phyloP scores from a whole-genome alignment of 2,888 invertebrate species.

The Sarcophaga subvicina region DNA sequence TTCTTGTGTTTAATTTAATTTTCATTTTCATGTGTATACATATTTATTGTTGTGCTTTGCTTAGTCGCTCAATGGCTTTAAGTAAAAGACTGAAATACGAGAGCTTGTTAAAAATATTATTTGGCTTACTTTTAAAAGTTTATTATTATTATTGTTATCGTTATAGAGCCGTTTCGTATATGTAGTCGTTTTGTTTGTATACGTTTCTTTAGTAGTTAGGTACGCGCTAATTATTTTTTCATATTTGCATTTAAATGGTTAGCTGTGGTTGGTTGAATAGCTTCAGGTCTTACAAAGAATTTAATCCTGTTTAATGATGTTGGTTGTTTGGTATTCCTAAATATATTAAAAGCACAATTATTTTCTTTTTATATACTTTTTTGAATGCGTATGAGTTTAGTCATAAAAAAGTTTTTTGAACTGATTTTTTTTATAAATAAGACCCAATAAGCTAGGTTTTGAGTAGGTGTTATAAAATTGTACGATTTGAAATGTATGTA shows the following conservation, averaged over 20 bases:
- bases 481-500: no score
- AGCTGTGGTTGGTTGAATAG: constrained; percentile 10
- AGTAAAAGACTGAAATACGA: constrained; percentile 60
- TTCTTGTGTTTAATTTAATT: constrained; percentile 5
- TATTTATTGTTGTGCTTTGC: not conserved
- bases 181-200: constrained; percentile 29
- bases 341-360: not conserved
- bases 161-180: constrained; percentile 30
- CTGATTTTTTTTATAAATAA: no score
- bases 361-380: not conserved
- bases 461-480: no score
- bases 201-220: constrained; percentile 38
- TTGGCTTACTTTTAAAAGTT: constrained; percentile 49
- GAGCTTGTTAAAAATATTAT: constrained; percentile 46
- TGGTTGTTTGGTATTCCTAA: not conserved
- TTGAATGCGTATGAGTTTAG: no score
- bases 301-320: constrained; percentile 6
- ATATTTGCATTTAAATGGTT: constrained; percentile 36
- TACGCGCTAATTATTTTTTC: constrained; percentile 61
- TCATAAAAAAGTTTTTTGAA: no score
- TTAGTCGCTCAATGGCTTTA: constrained; percentile 53
- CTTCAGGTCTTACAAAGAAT: constrained; percentile 30
- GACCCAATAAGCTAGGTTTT: no score
- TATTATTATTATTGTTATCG: constrained; percentile 25
- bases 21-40: constrained; percentile 6